These are phyloP conservation scores for Naja naja DNA, from an alignment of 2,113 vertebrate genomes.

Conservation along the genomic window DNA sequence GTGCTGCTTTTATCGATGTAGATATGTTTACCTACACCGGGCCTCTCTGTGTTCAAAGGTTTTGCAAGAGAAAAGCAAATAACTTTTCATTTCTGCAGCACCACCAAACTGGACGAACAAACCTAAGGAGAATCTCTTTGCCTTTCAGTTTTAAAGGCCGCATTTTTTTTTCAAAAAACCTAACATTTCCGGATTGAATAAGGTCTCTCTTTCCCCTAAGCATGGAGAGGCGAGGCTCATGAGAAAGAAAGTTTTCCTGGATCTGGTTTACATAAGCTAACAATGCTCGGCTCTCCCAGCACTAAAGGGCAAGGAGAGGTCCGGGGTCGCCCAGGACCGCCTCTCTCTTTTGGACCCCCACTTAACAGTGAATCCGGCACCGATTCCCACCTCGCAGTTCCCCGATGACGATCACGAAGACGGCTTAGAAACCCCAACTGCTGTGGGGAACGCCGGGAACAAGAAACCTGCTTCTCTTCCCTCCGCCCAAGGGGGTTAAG, in stretches of 20 bases:
- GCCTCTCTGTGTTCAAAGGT: not conserved
- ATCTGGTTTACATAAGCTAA: not conserved
- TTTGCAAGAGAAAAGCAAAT: constrained; percentile 17
- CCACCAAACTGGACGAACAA: not conserved
- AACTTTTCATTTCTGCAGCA: not conserved
- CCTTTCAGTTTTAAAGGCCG: not conserved
- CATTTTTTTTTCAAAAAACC: not conserved
- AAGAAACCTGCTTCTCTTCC: not conserved
- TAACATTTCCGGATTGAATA: not conserved
- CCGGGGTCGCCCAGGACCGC: not conserved
- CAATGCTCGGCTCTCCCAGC: not conserved
- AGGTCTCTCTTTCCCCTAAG: not conserved
- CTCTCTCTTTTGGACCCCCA: no score
- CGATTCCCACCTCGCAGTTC: not conserved
- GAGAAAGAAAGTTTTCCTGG: not conserved
- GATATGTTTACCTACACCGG: not conserved
- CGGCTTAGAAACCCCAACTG: not conserved
- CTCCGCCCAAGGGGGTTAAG: not conserved
- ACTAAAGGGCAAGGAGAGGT: not conserved
- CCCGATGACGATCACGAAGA: not conserved
- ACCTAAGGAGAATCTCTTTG: not conserved
- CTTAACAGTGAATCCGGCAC: not conserved
- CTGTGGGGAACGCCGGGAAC: not conserved
- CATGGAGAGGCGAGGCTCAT: not conserved
- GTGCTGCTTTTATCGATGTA: not conserved